Evolutionary conservation across 2,888 invertebrate species (phyloP).

Genomic region (Formica aserva): DNA sequence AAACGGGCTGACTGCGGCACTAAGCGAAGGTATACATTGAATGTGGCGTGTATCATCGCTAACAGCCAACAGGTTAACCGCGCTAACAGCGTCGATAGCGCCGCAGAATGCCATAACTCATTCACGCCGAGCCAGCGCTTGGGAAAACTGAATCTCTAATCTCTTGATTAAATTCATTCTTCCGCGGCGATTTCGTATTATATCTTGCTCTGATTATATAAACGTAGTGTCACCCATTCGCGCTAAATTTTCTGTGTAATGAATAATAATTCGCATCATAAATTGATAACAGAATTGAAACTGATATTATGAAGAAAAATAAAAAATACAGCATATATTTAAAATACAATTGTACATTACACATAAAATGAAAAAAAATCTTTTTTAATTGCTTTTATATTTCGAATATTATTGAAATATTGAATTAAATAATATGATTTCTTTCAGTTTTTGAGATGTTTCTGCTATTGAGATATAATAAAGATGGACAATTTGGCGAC

Average conservation of each 20-base stretch:
- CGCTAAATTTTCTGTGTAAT: not conserved
- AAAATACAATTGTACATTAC: not conserved
- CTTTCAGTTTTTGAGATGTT: not conserved
- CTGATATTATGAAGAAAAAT: not conserved
- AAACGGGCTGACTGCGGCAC: constrained; percentile 13
- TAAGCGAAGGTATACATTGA: constrained; percentile 41
- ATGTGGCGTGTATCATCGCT: constrained; percentile 53
- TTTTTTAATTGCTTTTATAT: not conserved
- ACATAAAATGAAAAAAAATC: not conserved
- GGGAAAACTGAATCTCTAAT: constrained; percentile 52
- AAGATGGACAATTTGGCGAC: not conserved
- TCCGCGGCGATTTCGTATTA: constrained; percentile 19
- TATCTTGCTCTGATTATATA: not conserved
- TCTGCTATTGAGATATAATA: not conserved
- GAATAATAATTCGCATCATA: not conserved
- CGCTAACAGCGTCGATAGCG: constrained; percentile 52
- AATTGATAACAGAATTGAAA: not conserved
- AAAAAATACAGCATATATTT: not conserved
- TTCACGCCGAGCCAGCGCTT: constrained; percentile 33
- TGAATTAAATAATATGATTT: not conserved
- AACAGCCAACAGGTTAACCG: constrained; percentile 52
- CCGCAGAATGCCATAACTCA: constrained; percentile 50
- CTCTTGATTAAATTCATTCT: constrained; percentile 49
- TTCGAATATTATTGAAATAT: not conserved
- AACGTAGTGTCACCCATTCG: constrained; percentile 5